Evolutionary conservation across 2,113 vertebrate species (phyloP), one percentile per base, ranked within the genome.

Genomic region (Callaeas wilsoni): DNA sequence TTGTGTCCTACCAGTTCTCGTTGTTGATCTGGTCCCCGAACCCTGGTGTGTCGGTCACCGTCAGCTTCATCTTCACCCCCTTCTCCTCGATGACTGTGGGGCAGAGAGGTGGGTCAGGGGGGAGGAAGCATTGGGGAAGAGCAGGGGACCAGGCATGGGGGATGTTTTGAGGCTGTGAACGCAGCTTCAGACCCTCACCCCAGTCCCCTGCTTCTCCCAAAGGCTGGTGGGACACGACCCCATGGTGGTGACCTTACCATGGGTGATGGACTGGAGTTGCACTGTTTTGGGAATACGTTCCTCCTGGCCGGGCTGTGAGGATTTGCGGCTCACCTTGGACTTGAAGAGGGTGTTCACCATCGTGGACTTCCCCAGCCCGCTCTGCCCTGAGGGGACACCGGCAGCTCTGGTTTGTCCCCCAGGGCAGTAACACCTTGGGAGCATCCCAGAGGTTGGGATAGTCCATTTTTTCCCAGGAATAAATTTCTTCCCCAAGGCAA

Each of bases 261-360:
- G 99, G 89, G 98, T 99, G 97, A 99, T 76, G 3, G 99, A 98
- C 39, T 99, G 98, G 32, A 99, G 98, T 86, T 99, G 97, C 95
- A 99, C 97, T 0, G 99, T 99, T 97, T 98, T 99, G 71, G 98
- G 98, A 37, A 98, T 98, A 32, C 97, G 97, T 33, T 98, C 98
- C 84, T 97, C 97, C 25, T 98, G 97, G 84, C 97, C 90, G 0
- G 98, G 96, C 12, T 94, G 96, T 1, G 97, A 97, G 35, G 98
- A 98, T 92, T 99, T 99, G 84, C 99, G 97, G 97, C 98, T 99
- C 94, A 99, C 98, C 97, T 99, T 99, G 93, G 99, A 99, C 97
- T 99, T 99, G 98, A 99, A 99, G 67, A 99, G 97, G 0, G 99
- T 99, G 98, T 99, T 99, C 93, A 99, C 98, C 96, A 99, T 98